Percentiles rank a stretch among this genome's conserved stretches.
These are phyloP conservation scores for Spodoptera litura DNA, from an alignment of 1,140 invertebrate species.

Conservation along the genomic window DNA sequence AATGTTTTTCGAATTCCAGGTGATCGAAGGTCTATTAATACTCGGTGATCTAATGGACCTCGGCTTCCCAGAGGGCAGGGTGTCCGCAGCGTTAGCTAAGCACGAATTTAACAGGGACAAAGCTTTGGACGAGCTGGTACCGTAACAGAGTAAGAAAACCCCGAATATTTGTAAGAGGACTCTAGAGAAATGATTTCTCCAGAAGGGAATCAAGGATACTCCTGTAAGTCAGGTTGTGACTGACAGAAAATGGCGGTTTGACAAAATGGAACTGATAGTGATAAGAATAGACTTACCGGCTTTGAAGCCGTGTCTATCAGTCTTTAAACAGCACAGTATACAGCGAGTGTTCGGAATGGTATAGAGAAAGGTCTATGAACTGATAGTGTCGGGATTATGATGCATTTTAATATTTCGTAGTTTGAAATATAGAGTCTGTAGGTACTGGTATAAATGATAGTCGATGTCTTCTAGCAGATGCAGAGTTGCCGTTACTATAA, in stretches of 20 bases:
- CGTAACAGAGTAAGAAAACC: slow-evolving; percentile 83
- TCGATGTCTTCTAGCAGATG: neutral
- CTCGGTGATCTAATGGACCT: slow-evolving; percentile 92
- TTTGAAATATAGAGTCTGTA: slow-evolving; percentile 9
- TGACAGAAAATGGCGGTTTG: slow-evolving; percentile 17
- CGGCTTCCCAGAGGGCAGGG: slow-evolving; percentile 92
- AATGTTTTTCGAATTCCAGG: slow-evolving; percentile 85
- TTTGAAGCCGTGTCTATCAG: too few relatives aligned
- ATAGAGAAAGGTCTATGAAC: neutral
- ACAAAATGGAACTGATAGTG: neutral
- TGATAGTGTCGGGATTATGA: slow-evolving; percentile 7
- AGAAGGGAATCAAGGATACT: neutral
- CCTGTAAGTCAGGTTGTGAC: slow-evolving; percentile 5
- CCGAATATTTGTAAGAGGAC: slow-evolving; percentile 24
- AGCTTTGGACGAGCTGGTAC: slow-evolving; percentile 93
- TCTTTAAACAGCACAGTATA: neutral
- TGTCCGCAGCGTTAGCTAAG: slow-evolving; percentile 91
- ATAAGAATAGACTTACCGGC: neutral
- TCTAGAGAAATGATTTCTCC: slow-evolving; percentile 10
- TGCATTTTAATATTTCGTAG: slow-evolving; percentile 28
- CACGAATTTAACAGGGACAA: slow-evolving; percentile 94
- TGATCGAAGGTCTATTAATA: slow-evolving; percentile 89
- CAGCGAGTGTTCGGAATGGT: neutral
- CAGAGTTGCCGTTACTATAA: slow-evolving; percentile 8
- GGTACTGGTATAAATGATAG: slow-evolving; percentile 4